phyloP scores from a whole-genome alignment of 2,888 invertebrate genomes.

The Mythimna pallens region DNA sequence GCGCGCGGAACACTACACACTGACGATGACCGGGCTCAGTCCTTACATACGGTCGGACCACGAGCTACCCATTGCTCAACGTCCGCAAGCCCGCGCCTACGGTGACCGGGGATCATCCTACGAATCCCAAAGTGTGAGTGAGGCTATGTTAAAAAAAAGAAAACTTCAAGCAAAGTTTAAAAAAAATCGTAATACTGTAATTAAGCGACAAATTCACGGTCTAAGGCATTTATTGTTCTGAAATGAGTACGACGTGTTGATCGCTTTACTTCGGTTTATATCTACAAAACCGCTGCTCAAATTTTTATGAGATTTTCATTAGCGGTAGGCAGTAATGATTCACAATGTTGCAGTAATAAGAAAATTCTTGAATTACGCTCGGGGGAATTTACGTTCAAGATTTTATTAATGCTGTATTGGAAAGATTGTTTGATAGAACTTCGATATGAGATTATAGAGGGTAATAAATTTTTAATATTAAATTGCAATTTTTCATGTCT shows the following conservation, averaged over 20 bases:
- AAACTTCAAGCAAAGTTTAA: no score
- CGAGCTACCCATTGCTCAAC: no score
- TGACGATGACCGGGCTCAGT: no score
- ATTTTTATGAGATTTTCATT: slow-evolving; percentile 35
- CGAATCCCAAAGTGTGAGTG: no score
- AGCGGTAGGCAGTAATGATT: slow-evolving; percentile 16
- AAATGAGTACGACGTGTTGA: background rate
- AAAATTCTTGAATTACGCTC: background rate
- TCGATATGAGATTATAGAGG: background rate
- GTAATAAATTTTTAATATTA: slow-evolving; percentile 14
- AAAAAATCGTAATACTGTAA: no score
- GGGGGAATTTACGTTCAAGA: background rate
- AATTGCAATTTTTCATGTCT: slow-evolving; percentile 14
- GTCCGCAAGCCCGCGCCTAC: no score
- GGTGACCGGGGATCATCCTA: no score
- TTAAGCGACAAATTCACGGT: background rate
- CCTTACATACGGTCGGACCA: no score
- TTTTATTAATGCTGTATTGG: slow-evolving; percentile 15
- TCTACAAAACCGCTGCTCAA: slow-evolving; percentile 11
- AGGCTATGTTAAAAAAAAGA: no score
- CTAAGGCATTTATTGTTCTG: background rate
- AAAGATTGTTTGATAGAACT: slow-evolving; percentile 1
- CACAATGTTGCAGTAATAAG: slow-evolving; percentile 1
- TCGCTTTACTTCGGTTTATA: background rate
- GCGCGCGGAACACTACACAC: no score